phyloP scores from a whole-genome alignment of 1,140 invertebrate species.

The Drosophila punjabiensis region DNA sequence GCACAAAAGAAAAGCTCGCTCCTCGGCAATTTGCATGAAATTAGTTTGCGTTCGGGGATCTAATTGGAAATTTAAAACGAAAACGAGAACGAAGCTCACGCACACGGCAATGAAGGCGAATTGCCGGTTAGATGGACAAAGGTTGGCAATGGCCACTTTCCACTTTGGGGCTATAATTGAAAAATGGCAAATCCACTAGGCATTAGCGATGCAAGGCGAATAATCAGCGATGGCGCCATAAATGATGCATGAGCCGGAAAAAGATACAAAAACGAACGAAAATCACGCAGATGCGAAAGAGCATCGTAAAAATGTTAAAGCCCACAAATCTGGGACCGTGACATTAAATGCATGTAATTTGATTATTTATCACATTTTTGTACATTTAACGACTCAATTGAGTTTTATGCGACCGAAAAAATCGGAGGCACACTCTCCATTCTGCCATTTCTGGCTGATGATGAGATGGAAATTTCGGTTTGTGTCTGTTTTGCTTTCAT shows the following conservation, averaged over 20 bases:
- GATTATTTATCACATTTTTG: conserved; percentile 83
- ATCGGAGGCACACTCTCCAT: conserved; percentile 1
- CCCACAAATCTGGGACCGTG: conserved; percentile 54
- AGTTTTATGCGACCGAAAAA: conserved; percentile 66
- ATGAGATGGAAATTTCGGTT: conserved; percentile 14
- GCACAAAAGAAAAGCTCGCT: conserved; percentile 27
- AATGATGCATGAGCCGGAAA: conserved; percentile 32
- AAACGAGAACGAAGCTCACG: neutral
- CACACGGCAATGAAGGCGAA: conserved; percentile 14
- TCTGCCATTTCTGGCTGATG: neutral
- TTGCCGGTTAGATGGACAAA: conserved; percentile 4
- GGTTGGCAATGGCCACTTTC: conserved; percentile 11
- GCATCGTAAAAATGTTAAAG: conserved; percentile 62
- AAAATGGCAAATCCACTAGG: conserved; percentile 48
- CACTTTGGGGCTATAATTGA: conserved; percentile 50
- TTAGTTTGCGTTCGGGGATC: conserved; percentile 59
- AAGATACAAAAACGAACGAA: conserved; percentile 18
- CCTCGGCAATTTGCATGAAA: conserved; percentile 65
- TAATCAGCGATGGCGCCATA: conserved; percentile 39
- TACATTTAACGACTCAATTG: conserved; percentile 82
- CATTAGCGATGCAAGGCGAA: conserved; percentile 44
- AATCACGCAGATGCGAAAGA: conserved; percentile 28
- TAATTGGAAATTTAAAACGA: conserved; percentile 75
- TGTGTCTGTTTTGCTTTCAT: conserved; percentile 35
- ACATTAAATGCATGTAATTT: conserved; percentile 79